A percentile compares a stretch with the other conserved stretches of the same genome.
Evolutionary conservation across 2,888 invertebrate genomes (phyloP).

Genomic region (Periphyllus acericola): DNA sequence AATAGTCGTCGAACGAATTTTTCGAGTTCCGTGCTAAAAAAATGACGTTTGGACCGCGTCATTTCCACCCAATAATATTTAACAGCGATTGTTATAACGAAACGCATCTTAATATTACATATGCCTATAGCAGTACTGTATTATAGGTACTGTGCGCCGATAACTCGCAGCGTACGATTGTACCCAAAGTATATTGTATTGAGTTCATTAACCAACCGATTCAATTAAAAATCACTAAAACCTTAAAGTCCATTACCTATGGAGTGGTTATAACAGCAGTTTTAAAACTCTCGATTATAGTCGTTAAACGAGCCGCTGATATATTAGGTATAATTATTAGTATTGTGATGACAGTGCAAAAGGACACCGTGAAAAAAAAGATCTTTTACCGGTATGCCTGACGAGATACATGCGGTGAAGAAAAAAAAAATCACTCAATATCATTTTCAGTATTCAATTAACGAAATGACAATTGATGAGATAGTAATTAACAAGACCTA

Average conservation of each 20-base stretch:
- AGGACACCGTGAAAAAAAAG: background rate
- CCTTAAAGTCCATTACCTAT: slow-evolving; percentile 18
- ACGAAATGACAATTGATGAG: background rate
- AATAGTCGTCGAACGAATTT: background rate
- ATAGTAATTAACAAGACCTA: background rate
- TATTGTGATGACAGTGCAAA: slow-evolving; percentile 31
- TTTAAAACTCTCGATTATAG: slow-evolving; percentile 7
- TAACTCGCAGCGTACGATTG: no score
- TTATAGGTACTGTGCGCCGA: no score
- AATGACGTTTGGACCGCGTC: background rate
- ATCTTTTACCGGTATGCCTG: background rate
- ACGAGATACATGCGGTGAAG: background rate
- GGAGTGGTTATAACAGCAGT: background rate
- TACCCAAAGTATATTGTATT: slow-evolving; percentile 11
- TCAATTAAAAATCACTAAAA: slow-evolving; percentile 40
- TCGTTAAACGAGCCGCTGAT: background rate
- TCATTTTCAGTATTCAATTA: background rate
- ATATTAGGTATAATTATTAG: background rate
- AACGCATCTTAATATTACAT: background rate
- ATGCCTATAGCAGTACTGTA: no score
- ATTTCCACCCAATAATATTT: background rate
- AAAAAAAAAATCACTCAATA: background rate
- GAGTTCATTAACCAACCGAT: slow-evolving; percentile 39
- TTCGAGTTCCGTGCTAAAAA: background rate
- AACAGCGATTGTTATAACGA: background rate